These are phyloP conservation scores for Rhegmatorhina hoffmannsi DNA, from an alignment of 2,113 vertebrate species.

Conservation along the genomic window DNA sequence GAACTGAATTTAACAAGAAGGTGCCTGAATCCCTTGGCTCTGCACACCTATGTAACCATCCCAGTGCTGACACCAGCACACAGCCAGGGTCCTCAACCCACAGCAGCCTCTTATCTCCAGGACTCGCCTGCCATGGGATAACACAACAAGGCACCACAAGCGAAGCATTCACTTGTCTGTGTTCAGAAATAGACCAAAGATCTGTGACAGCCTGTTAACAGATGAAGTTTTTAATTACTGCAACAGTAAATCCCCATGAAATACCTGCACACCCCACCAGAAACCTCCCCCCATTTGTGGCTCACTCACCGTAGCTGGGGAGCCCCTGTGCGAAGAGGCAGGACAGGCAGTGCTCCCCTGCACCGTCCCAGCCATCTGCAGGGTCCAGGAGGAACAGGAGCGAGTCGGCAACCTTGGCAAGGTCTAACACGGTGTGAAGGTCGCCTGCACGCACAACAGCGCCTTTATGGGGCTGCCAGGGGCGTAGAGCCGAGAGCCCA, in stretches of 20 bases:
- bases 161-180: accelerated
- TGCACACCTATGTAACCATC: not conserved
- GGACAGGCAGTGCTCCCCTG: constrained; percentile 91
- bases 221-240: not conserved
- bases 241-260: not conserved
- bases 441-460: constrained; percentile 77
- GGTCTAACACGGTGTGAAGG: constrained; percentile 86
- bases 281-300: not conserved
- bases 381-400: constrained; percentile 90
- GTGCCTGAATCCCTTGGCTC: not conserved
- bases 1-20: not conserved
- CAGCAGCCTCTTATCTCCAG: not conserved
- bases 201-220: not conserved
- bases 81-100: not conserved
- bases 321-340: constrained; percentile 95
- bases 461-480: not conserved
- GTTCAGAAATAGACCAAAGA: not conserved
- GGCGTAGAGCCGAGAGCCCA: not conserved
- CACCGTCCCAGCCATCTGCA: constrained; percentile 88
- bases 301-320: constrained; percentile 86
- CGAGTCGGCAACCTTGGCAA: constrained; percentile 92
- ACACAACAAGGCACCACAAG: accelerated
- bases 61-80: not conserved
- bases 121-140: not conserved
- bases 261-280: accelerated